Conservation (phyloP, 2,113 vertebrate species). For the Gopherus evgoodei region DNA sequence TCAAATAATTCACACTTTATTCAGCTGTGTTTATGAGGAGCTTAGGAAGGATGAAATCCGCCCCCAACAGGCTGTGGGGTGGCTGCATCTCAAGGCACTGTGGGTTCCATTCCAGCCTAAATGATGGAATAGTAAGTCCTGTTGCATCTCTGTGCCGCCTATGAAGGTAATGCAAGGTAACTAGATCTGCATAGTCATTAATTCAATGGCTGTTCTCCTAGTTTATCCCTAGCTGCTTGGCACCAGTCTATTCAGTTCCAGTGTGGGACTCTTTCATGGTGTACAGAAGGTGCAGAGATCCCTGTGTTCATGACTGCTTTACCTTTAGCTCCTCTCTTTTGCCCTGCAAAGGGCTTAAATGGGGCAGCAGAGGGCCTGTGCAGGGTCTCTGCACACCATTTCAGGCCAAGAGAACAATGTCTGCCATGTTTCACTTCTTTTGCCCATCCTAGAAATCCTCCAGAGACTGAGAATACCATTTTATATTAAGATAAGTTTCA, state of each 20-base stretch:
- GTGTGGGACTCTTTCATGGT: neutral
- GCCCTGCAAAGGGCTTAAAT: neutral
- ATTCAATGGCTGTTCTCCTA: neutral
- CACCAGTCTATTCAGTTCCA: neutral
- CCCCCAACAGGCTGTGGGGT: neutral
- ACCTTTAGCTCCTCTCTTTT: neutral
- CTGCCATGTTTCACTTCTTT: too few relatives aligned
- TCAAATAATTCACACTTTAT: conserved; percentile 25
- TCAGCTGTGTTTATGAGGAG: conserved; percentile 25
- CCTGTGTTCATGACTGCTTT: neutral
- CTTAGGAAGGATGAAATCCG: conserved; percentile 46
- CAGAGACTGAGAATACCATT: neutral
- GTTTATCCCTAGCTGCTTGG: neutral
- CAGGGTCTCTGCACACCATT: neutral
- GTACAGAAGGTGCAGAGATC: neutral
- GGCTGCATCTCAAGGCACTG: neutral
- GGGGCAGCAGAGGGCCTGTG: neutral
- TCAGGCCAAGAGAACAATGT: neutral
- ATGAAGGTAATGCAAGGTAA: neutral
- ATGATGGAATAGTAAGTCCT: neutral
- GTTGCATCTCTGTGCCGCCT: neutral
- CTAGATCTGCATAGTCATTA: neutral
- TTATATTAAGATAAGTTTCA: neutral
- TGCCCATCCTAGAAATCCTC: neutral
- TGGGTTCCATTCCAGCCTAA: conserved; percentile 16